Base-by-base conservation (phyloP, 2,888 invertebrate genomes). In the Steromphala cineraria region DNA sequence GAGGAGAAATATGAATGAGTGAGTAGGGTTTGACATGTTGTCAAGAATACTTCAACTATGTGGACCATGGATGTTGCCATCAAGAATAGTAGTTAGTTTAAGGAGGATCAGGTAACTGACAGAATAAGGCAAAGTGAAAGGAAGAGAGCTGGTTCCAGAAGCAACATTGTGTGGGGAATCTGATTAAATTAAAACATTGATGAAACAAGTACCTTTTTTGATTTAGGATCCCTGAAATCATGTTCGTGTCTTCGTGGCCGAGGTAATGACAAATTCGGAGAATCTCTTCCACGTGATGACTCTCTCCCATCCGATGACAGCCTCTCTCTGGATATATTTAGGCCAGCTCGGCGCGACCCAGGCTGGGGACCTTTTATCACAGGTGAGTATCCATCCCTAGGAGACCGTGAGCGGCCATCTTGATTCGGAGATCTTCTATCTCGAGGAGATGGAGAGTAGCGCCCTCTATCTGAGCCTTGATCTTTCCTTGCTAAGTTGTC, bases 231-330 rank as follows among this genome's bases (percentile, higher is more conserved):
- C 40, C 84, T 86, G 77, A 86, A 79, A 17, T 82, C 82, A 76
- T 85, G 89, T 53, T 87, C 87, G 79, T 90, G 90, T 52, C 89
- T 81, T 10, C 87, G 84, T 19, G 90, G 90, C 21, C 90, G 85
- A 8, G 81, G 81, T 28, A 83, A 67, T 46, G 80, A 83, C n/a
- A 86, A 80, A 28, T 84, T 86, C 53, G 84, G 85, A 21, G 84
- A 80, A 17, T 89, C 87, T 52, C 81, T 79, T 52, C 85, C 85
- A 31, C 87, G 83, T 10, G 76, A 75, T 0, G 82, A 52, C 53
- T 79, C 79, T 62, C 86, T 82, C 55, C 85, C 86, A 67, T 87
- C 83, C 36, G 85, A 85, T 56, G 87, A 87, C 24, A 89, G 56
- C 67, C 87, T 62, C n/a, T 62, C 62, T 28, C 62, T 19, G 19